Percentiles rank a stretch among this genome's conserved stretches.
These are phyloP conservation scores for Automeris io DNA, from an alignment of 2,888 invertebrate genomes.

Conservation along the genomic window DNA sequence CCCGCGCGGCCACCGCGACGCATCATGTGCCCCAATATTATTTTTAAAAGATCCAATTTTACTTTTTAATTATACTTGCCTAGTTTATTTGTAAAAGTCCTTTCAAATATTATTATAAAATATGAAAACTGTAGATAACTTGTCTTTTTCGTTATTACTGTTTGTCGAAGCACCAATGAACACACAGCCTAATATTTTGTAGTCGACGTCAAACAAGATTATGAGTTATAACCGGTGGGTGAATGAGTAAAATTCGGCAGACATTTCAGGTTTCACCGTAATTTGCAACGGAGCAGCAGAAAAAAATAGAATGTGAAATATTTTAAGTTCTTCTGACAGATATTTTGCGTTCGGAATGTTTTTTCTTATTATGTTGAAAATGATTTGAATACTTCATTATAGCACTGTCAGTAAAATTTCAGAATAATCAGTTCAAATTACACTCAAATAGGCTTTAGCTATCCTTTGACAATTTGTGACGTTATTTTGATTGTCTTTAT, in stretches of 20 bases:
- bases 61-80: no score
- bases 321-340: conserved; percentile 4
- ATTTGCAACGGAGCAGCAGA: conserved; percentile 18
- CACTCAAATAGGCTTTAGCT: no score
- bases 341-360: not conserved
- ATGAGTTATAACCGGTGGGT: conserved; percentile 31
- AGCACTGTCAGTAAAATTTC: not conserved
- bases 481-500: no score
- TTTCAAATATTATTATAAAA: no score
- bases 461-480: no score
- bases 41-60: no score
- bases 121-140: no score
- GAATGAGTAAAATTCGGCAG: conserved; percentile 26
- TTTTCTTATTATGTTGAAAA: conserved; percentile 1
- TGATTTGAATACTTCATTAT: not conserved
- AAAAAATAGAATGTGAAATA: conserved; percentile 13
- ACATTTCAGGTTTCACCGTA: conserved; percentile 18
- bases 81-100: no score
- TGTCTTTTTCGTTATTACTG: not conserved
- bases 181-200: conserved; percentile 23
- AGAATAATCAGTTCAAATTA: no score
- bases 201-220: conserved; percentile 31
- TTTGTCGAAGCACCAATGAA: conserved; percentile 12
- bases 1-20: no score
- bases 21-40: no score